Base-by-base conservation (phyloP, 1,140 invertebrate genomes). In the Zelostemma sp. region DNA sequence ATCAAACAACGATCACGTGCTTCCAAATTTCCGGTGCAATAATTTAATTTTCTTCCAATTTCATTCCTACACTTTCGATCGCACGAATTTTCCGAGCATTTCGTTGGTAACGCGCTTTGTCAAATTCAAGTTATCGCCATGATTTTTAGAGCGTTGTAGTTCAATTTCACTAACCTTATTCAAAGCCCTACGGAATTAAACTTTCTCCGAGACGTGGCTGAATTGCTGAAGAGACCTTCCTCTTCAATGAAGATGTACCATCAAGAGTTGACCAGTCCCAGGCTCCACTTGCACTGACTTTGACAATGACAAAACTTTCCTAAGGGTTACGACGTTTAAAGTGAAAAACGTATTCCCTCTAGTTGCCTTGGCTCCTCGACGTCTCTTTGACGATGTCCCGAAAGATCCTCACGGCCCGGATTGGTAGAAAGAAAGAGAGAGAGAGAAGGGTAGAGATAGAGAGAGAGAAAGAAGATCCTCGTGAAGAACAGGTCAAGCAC, bases 151-250 rank as follows among this genome's bases (percentile, higher is more conserved):
- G 8, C 21, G 8, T 8, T 8, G 21, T 25, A 25, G 50, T 77
- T 69, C 58, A 75, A 73, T 78, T 80, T 80, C 76, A 78, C 78
- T 74, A 74, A 80, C 76, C 76, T 80, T 77, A 77, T 76, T 76
- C 47, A 53, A 59, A 67, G 58, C 31, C 51, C 59, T 64, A 53
- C 55, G 59, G 64, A 47, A 55, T 58, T 59, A 47, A 46, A 66
- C 68, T 72, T 72, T 72, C 68, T 51, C 68, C 59, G 51, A 45
- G 45, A 9, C 51, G 5, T 14, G 14, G 40, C 15, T 8, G 14
- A 41, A 14, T 12, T 14, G 0, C 11, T 43, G 47, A 8, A 54
- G 38, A 53, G 65, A 62, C 31, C 57, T 58, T 59, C 51, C 6
- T 25, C 21, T 54, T 55, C 33, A 47, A 55, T 28, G 64, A 41